Conservation (phyloP, 2,888 invertebrate species). For the Aquatica leii region DNA sequence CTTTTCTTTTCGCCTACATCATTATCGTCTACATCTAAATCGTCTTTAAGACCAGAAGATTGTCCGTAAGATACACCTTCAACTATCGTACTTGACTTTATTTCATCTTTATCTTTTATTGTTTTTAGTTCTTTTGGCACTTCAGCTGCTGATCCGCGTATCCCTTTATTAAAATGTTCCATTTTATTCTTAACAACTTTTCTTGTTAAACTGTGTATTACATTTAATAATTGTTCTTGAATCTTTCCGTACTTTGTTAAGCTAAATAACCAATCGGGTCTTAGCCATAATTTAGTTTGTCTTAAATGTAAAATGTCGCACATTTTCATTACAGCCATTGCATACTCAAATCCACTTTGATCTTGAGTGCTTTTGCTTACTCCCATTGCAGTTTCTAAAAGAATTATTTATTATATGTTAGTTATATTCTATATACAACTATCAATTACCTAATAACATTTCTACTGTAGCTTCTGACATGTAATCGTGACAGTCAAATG, state of each 20-base stretch:
- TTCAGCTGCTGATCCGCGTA: constrained; percentile 58
- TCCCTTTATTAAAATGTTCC: constrained; percentile 65
- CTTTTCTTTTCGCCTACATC: constrained; percentile 85
- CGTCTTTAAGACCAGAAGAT: constrained; percentile 71
- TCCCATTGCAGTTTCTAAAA: constrained; percentile 87
- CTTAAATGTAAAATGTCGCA: constrained; percentile 85
- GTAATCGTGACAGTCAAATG: constrained; percentile 82
- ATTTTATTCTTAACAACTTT: constrained; percentile 74
- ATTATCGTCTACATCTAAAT: constrained; percentile 83
- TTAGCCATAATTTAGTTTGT: constrained; percentile 81
- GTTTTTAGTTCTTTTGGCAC: constrained; percentile 50
- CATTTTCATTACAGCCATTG: constrained; percentile 91
- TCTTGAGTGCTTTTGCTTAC: constrained; percentile 84
- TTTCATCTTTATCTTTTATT: constrained; percentile 53
- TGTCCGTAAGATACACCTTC: constrained; percentile 72
- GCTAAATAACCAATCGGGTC: constrained; percentile 80
- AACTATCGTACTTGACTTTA: constrained; percentile 60
- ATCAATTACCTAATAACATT: constrained; percentile 72
- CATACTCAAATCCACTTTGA: constrained; percentile 83
- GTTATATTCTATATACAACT: too few species aligned
- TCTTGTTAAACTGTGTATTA: constrained; percentile 82
- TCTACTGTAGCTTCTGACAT: constrained; percentile 88
- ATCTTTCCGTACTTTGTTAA: constrained; percentile 77
- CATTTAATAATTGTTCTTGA: constrained; percentile 76
- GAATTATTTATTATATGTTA: background rate